Evolutionary conservation across 1,140 invertebrate species (phyloP).

Genomic region (Leptinotarsa lineolata): DNA sequence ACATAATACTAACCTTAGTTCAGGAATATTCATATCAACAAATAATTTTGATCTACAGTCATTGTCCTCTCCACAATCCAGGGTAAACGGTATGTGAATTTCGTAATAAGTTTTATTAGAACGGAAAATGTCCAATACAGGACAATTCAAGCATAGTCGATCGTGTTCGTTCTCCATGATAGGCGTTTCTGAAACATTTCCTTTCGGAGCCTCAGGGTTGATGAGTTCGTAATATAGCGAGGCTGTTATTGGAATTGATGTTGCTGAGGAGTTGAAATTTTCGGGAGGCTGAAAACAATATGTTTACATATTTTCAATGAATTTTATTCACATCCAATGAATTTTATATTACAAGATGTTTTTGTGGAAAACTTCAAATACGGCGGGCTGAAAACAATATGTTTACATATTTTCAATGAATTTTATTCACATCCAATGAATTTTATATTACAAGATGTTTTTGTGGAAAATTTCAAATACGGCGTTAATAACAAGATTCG

Average conservation of each 20-base stretch:
- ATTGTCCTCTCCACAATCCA: conserved; percentile 20
- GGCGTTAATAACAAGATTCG: too few relatives aligned
- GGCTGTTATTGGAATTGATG: conserved; percentile 8
- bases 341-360: too few relatives aligned
- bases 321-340: background rate
- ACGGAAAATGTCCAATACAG: background rate
- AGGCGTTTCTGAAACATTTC: background rate
- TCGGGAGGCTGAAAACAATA: background rate
- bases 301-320: background rate
- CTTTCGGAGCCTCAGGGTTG: background rate
- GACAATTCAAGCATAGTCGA: background rate
- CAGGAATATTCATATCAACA: background rate
- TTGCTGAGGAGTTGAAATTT: background rate
- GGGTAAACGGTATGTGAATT: conserved; percentile 4
- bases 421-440: background rate
- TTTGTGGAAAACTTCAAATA: too few relatives aligned
- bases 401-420: background rate
- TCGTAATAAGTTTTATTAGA: conserved; percentile 14
- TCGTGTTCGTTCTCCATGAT: background rate
- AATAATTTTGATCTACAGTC: conserved; percentile 1
- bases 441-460: too few relatives aligned
- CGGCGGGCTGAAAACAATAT: background rate
- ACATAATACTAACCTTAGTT: conserved; percentile 4
- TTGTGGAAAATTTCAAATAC: too few relatives aligned
- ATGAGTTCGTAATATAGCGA: conserved; percentile 1